These are phyloP conservation scores for Calliopum simillimum DNA, from an alignment of 2,888 invertebrate species.

Conservation along the genomic window DNA sequence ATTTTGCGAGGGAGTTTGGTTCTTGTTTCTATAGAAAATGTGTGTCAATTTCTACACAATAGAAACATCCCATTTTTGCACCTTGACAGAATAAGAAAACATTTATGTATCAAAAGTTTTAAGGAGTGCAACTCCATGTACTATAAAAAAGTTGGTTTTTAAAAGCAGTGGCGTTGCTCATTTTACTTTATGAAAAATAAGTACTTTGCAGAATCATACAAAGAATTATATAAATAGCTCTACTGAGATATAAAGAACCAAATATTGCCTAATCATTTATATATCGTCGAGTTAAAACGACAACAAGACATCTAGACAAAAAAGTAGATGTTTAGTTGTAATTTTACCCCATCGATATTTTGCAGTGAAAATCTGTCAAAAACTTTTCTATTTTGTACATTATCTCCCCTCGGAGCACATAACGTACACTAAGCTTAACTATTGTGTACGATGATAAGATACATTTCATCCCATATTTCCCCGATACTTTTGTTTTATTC, in stretches of 20 bases:
- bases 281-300: too few relatives aligned
- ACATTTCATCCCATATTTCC: too few relatives aligned
- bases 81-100: conserved; percentile 50
- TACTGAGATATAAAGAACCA: neutral
- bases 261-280: too few relatives aligned
- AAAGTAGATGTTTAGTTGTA: too few relatives aligned
- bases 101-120: neutral
- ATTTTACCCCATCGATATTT: too few relatives aligned
- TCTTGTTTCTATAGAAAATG: conserved; percentile 50
- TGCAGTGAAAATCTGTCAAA: too few relatives aligned
- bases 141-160: neutral
- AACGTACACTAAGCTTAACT: too few relatives aligned
- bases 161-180: conserved; percentile 28
- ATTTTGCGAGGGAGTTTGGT: conserved; percentile 22
- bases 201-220: neutral
- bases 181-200: conserved; percentile 30
- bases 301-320: too few relatives aligned
- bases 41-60: conserved; percentile 34
- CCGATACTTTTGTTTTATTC: too few relatives aligned
- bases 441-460: too few relatives aligned
- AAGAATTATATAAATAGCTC: neutral
- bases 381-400: too few relatives aligned
- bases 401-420: too few relatives aligned
- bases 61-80: conserved; percentile 60
- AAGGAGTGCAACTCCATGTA: neutral